Percentiles rank a stretch among this genome's conserved stretches.
Evolutionary conservation across 2,888 invertebrate genomes (phyloP).

Genomic region (Bursaphelenchus okinawaensis): DNA sequence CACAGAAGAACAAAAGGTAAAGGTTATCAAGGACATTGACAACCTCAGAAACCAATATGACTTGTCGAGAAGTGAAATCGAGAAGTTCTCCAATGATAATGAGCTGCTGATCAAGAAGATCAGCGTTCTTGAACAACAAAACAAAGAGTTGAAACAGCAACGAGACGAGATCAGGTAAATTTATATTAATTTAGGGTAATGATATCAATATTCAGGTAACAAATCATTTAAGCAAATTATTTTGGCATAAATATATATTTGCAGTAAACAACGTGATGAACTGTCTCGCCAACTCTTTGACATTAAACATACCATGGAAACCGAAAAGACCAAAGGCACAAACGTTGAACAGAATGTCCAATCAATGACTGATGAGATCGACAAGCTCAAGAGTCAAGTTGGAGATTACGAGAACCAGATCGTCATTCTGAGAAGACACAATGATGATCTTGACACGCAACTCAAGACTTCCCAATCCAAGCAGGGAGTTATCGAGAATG

Average conservation of each 20-base stretch:
- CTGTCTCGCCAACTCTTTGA: constrained; percentile 45
- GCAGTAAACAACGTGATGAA: constrained; percentile 50
- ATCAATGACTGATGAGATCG: constrained; percentile 43
- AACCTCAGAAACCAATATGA: constrained; percentile 42
- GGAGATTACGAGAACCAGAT: constrained; percentile 51
- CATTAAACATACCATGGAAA: constrained; percentile 43
- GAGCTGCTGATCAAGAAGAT: constrained; percentile 35
- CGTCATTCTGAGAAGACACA: constrained; percentile 50
- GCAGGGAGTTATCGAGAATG: constrained; percentile 49
- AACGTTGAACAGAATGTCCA: constrained; percentile 19
- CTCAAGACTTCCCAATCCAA: constrained; percentile 55
- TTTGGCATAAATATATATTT: background rate
- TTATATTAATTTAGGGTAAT: background rate
- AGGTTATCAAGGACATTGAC: constrained; percentile 19
- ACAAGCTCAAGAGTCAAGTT: constrained; percentile 42
- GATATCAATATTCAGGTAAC: background rate
- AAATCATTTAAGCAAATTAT: background rate
- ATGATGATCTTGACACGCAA: constrained; percentile 55
- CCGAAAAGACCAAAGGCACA: constrained; percentile 36
- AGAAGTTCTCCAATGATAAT: constrained; percentile 36
- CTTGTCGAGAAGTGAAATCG: constrained; percentile 37
- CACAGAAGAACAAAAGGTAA: constrained; percentile 24
- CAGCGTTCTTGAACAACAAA: constrained; percentile 44
- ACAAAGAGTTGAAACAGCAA: constrained; percentile 51
- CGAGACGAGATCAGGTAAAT: constrained; percentile 48